Conservation (phyloP, 2,113 vertebrate genomes). For the Bucco capensis region DNA sequence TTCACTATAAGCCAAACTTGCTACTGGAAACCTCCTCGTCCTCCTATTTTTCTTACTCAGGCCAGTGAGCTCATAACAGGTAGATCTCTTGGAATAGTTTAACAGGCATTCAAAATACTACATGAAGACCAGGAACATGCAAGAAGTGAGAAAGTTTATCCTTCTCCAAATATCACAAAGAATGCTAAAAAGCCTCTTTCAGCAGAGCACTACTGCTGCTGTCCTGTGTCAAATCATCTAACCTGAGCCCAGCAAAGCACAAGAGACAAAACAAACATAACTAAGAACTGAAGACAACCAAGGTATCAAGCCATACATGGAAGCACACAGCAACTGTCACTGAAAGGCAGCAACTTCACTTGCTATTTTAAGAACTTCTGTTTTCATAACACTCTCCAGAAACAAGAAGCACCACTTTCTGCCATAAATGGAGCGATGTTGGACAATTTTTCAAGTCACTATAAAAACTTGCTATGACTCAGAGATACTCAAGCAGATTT, state of each 20-base stretch:
- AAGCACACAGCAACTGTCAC: neutral
- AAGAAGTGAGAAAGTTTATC: neutral
- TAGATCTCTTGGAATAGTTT: neutral
- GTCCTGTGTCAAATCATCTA: neutral
- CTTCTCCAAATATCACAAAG: neutral
- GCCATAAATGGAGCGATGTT: neutral
- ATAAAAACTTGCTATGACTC: neutral
- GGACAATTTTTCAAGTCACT: neutral
- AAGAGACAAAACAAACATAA: neutral
- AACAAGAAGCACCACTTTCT: neutral
- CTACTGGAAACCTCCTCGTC: neutral
- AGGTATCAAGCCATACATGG: neutral
- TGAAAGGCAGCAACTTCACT: neutral
- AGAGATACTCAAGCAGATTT: neutral
- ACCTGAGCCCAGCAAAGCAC: neutral
- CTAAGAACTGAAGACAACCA: neutral
- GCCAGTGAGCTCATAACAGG: neutral
- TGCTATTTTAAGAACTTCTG: neutral
- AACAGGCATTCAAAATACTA: neutral
- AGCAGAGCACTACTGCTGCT: neutral
- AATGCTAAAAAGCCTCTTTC: neutral
- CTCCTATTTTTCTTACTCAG: neutral
- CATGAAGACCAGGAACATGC: neutral
- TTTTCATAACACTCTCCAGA: neutral
- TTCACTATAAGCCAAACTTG: neutral